Evolutionary conservation across 2,888 invertebrate species (phyloP).

Genomic region (Mermis nigrescens): DNA sequence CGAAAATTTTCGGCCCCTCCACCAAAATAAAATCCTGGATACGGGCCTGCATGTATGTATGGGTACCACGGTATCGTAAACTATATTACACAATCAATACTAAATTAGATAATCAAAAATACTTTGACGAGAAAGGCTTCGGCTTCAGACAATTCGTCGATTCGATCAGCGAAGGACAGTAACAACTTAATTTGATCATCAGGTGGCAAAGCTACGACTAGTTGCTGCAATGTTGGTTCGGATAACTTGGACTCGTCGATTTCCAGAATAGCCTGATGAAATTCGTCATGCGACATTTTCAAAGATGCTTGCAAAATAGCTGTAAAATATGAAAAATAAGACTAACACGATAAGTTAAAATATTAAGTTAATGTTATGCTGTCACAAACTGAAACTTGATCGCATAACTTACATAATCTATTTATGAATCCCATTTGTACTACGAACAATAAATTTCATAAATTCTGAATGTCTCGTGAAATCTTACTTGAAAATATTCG

Average conservation of each 20-base stretch:
- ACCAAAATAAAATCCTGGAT: too few relatives aligned
- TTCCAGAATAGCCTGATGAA: constrained; percentile 54
- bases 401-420: too few relatives aligned
- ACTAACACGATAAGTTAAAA: too few relatives aligned
- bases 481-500: too few relatives aligned
- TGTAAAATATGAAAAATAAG: constrained; percentile 17
- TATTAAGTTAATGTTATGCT: too few relatives aligned
- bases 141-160: constrained; percentile 50
- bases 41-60: too few relatives aligned
- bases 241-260: constrained; percentile 69
- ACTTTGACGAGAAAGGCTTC: constrained; percentile 79
- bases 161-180: constrained; percentile 54
- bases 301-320: constrained; percentile 40
- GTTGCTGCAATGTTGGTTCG: constrained; percentile 65
- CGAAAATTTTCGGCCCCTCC: too few relatives aligned
- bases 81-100: constrained; percentile 57
- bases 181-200: constrained; percentile 70
- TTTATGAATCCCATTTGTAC: too few relatives aligned
- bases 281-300: constrained; percentile 38
- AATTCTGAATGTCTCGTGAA: too few relatives aligned
- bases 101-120: constrained; percentile 40
- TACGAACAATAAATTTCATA: too few relatives aligned
- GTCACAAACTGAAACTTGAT: too few relatives aligned
- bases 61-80: too few relatives aligned
- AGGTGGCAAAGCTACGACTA: constrained; percentile 74